Base-by-base conservation (phyloP, 2,888 invertebrate genomes). In the Tetanocera ferruginea region DNA sequence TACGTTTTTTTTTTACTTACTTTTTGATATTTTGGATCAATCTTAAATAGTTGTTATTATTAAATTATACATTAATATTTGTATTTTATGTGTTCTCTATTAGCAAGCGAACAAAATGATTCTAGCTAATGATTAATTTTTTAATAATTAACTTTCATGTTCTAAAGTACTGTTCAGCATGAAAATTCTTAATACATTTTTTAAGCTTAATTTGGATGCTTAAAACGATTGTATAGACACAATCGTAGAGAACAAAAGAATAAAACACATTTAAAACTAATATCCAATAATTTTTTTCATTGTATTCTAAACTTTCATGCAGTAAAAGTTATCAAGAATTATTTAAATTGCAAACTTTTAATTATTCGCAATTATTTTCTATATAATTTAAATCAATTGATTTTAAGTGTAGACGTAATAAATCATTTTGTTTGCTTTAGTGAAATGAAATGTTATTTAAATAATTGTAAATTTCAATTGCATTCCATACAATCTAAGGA, bases 1-100 rank as follows among this genome's bases (percentile, higher is more conserved):
- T 80, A 82, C 84, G 84, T 85, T 86, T 86, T 85, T 86, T 81
- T 55, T 69, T 86, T 87, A 87, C 81, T 81, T 81, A 78, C 78
- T 80, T 77, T 77, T 79, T 80, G 76, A 80, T 72, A 77, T 80
- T 80, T 80, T 76, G 62, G 78, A 77, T 78, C 77, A 69, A 77
- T 79, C 80, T 79, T 80, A 79, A 78, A 69, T 76, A 60, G 51
- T 76, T 70, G 3, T n/a, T 74, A 72, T 76, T 76, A 34, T 66
- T 74, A 55, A 79, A 69, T 79, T 76, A 76, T 76, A 80, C 72
- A 79, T 78, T 80, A 71, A 71, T 71, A 66, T 77, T 57, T 71
- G 66, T 66, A 66, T 57, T 43, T n/a, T 73, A 37, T 76, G 34
- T 74, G 73, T 66, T 76, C 72, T 71, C 77, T 73, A 19, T 69